Percentiles rank a stretch among this genome's conserved stretches.
These are phyloP conservation scores for Oxycera nigricornis DNA, from an alignment of 2,888 invertebrate species.

Conservation along the genomic window DNA sequence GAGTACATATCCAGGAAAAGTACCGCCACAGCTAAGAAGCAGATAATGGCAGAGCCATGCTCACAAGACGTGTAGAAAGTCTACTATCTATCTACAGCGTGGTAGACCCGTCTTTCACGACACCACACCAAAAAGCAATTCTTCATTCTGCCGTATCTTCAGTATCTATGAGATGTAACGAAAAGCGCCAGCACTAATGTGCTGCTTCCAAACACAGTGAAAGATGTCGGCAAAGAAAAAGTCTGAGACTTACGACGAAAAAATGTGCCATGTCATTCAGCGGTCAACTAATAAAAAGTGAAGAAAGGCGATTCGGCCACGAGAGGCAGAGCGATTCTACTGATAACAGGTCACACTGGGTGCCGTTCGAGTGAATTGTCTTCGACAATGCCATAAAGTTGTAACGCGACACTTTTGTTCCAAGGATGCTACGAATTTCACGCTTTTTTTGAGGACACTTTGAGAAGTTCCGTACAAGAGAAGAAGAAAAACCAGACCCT, in stretches of 20 bases:
- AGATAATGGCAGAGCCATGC: neutral
- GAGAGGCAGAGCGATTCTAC: slow-evolving; percentile 7
- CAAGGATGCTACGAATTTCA: neutral
- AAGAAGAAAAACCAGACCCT: too few relatives aligned
- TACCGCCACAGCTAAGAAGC: neutral
- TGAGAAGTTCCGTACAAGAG: too few relatives aligned
- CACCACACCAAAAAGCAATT: neutral
- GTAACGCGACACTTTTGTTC: neutral
- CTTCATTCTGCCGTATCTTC: slow-evolving; percentile 12
- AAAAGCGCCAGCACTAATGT: slow-evolving; percentile 12
- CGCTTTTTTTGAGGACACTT: too few relatives aligned
- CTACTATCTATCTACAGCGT: neutral
- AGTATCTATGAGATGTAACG: slow-evolving; percentile 5
- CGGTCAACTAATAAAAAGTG: neutral
- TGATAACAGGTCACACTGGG: slow-evolving; percentile 22
- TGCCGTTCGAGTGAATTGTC: neutral
- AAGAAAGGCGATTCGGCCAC: neutral
- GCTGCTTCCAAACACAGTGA: slow-evolving; percentile 1
- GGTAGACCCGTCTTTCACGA: neutral
- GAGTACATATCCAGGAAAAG: neutral
- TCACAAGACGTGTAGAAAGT: slow-evolving; percentile 4
- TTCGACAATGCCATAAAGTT: neutral
- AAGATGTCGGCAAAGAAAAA: slow-evolving; percentile 2
- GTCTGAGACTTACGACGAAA: neutral
- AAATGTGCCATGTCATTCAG: slow-evolving; percentile 31